Evolutionary conservation across 2,113 vertebrate genomes (phyloP), one percentile per base, ranked within the genome.

Genomic region (Bambusicola thoracicus): DNA sequence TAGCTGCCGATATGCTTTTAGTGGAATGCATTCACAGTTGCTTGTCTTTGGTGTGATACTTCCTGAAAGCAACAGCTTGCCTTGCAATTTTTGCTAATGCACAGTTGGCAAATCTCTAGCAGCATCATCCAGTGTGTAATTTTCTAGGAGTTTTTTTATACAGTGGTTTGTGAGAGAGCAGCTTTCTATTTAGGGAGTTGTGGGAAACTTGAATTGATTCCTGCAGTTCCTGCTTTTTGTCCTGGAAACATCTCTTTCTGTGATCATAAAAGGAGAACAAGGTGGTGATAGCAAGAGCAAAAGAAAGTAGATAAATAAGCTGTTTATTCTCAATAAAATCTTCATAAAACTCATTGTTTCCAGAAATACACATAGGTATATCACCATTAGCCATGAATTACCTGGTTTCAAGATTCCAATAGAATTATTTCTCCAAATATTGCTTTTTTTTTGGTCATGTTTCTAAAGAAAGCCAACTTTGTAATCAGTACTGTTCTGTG

Each of bases 1-100:
- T 82, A 76, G 81, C 78, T 95, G 74, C 81, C 87, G 58, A 44
- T 82, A 85, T 76, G 92, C 81, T 92, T 92, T 95, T 81, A 92
- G 79, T 56, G 44, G 79, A 85, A 73, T 73, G 62, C 59, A 58
- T 89, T 85, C 4, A 0, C 69, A 13, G 86, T 80, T 88, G 80
- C 74, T 92, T 77, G 68, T 75, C 56, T 43, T 40, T 0, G 2
- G 27, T 85, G 53, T 53, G 65, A 51, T 83, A 43, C 44, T 86
- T 92, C 69, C 61, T 75, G 73, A 70, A 38, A 78, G 80, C 58
- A 95, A 79, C 80, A 78, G 77, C 68, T 86, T 85, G 83, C 74
- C 68, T 27, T 73, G 85, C 58, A 49, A 11, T 85, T 94, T 92
- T 89, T 89, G 59, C 84, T 95, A 94, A 87, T 92, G 86, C 78